phyloP scores from a whole-genome alignment of 2,113 vertebrate species.

The Mustela lutreola region DNA sequence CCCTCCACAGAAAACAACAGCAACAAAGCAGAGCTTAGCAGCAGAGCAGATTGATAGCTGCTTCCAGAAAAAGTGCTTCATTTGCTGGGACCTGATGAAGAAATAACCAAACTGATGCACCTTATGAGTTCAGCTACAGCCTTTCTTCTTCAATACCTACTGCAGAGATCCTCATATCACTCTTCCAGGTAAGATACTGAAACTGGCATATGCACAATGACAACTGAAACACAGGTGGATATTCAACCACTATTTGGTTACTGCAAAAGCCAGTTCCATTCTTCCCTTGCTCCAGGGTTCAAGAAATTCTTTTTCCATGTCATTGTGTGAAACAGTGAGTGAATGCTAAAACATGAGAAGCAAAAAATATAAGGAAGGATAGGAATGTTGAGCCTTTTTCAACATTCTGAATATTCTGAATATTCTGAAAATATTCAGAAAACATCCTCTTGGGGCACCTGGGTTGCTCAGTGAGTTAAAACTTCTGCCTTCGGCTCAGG shows the following conservation, averaged over 20 bases:
- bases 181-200: neutral
- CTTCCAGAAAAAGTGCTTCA: neutral
- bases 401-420: too few relatives aligned
- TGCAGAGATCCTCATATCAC: neutral
- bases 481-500: too few relatives aligned
- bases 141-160: neutral
- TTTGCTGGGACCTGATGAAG: neutral
- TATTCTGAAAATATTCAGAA: too few relatives aligned
- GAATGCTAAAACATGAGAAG: neutral
- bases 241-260: neutral
- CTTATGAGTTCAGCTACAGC: neutral
- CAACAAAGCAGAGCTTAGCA: neutral
- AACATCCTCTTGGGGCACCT: too few relatives aligned
- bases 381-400: neutral
- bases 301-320: neutral
- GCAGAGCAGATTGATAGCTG: neutral
- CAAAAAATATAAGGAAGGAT: neutral
- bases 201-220: neutral
- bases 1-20: neutral
- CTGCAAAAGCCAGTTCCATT: neutral
- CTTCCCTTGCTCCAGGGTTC: neutral
- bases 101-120: slow-evolving; percentile 1
- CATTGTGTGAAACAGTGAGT: neutral
- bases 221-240: neutral
- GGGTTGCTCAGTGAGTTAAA: too few relatives aligned